Evolutionary conservation across 1,140 invertebrate species (phyloP).

Genomic region (Macrobrachium rosenbergii): DNA sequence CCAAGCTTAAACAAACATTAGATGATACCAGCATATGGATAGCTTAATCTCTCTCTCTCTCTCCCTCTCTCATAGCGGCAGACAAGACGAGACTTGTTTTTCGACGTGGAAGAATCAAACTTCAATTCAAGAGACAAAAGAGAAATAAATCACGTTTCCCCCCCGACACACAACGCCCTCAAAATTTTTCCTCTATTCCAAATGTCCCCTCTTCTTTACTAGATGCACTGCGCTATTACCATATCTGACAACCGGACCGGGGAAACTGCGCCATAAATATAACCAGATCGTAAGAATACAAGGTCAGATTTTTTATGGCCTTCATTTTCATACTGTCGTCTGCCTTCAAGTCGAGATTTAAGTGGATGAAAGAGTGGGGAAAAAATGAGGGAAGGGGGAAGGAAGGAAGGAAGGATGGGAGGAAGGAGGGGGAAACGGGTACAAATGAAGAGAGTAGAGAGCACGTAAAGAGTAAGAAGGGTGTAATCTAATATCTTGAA

Average conservation of each 20-base stretch:
- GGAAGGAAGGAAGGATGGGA: not conserved
- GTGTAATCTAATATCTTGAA: not conserved
- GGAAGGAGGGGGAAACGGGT: not conserved
- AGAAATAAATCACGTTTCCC: not conserved
- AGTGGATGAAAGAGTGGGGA: too few relatives aligned
- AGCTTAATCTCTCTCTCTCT: conserved; percentile 28
- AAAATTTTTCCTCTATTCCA: not conserved
- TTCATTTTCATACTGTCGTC: too few relatives aligned
- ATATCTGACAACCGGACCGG: too few relatives aligned
- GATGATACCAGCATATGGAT: not conserved
- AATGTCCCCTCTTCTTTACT: not conserved
- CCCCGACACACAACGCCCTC: not conserved
- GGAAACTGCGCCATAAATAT: too few relatives aligned
- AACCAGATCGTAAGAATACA: too few relatives aligned
- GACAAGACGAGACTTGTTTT: too few relatives aligned
- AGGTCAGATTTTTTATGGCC: too few relatives aligned
- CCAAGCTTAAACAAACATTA: not conserved
- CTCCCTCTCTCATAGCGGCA: conserved; percentile 4
- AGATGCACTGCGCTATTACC: too few relatives aligned
- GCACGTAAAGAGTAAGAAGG: not conserved
- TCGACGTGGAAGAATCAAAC: not conserved
- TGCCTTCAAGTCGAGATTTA: not conserved
- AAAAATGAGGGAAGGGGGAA: not conserved
- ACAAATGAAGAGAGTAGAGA: not conserved
- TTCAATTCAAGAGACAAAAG: not conserved